These are phyloP conservation scores for Eurytemora carolleeae DNA, from an alignment of 1,140 invertebrate species.

Conservation along the genomic window DNA sequence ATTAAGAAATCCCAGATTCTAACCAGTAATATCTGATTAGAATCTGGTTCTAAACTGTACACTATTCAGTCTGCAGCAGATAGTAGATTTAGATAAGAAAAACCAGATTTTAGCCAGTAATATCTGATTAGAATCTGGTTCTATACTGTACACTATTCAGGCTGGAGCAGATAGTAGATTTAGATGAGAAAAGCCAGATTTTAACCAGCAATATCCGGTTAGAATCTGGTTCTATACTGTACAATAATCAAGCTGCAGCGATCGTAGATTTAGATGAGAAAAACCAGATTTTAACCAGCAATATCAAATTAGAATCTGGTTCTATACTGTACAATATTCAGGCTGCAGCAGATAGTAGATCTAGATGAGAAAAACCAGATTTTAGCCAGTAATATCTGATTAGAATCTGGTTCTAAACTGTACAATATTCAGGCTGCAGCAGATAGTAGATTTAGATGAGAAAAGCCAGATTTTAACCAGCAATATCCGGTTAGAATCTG, in stretches of 20 bases:
- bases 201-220: neutral
- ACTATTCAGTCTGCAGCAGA: neutral
- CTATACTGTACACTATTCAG: neutral
- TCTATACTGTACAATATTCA: too few relatives aligned
- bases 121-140: neutral
- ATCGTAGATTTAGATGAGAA: conserved; percentile 31
- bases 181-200: neutral
- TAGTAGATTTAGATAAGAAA: neutral
- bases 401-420: conserved; percentile 23
- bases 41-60: neutral
- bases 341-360: conserved; percentile 36
- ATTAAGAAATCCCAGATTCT: neutral
- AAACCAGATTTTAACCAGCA: conserved; percentile 16
- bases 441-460: neutral
- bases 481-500: neutral
- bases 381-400: conserved; percentile 16
- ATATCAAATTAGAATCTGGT: conserved; percentile 18
- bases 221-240: neutral
- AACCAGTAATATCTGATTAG: neutral
- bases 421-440: conserved; percentile 13
- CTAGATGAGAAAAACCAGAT: conserved; percentile 22
- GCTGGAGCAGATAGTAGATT: neutral
- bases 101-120: neutral
- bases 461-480: neutral
- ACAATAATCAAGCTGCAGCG: too few relatives aligned